These are phyloP conservation scores for Tenodera sinensis DNA, from an alignment of 2,888 invertebrate species.

Conservation along the genomic window DNA sequence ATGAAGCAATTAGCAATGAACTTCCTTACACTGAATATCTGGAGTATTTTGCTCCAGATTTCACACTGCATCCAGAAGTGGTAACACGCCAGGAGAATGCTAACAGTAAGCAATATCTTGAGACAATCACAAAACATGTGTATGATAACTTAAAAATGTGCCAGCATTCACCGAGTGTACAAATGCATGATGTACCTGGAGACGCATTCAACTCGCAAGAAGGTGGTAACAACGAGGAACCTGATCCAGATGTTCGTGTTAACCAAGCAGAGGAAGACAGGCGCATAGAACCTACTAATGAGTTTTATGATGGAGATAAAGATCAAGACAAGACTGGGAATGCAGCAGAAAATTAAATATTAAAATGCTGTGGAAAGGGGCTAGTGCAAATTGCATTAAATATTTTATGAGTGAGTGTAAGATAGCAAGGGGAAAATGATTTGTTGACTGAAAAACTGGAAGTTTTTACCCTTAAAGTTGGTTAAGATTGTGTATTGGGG, in stretches of 20 bases:
- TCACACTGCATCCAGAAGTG: conserved; percentile 91
- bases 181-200: conserved; percentile 93
- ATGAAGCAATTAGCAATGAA: conserved; percentile 90
- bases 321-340: conserved; percentile 64
- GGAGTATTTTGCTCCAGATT: conserved; percentile 97
- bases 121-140: conserved; percentile 80
- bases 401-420: no score
- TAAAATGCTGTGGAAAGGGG: no score
- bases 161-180: conserved; percentile 91
- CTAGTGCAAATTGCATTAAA: no score
- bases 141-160: conserved; percentile 92
- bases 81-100: conserved; percentile 84
- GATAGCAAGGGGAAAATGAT: no score
- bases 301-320: conserved; percentile 87
- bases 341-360: not conserved
- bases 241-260: conserved; percentile 77
- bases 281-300: conserved; percentile 77
- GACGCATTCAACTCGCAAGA: conserved; percentile 74
- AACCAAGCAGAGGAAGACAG: conserved; percentile 77
- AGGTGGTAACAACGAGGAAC: conserved; percentile 62
- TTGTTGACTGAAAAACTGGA: no score
- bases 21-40: conserved; percentile 94
- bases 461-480: no score
- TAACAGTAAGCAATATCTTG: conserved; percentile 93
- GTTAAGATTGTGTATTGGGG: no score